Conservation (phyloP, 2,113 vertebrate genomes). For the Pygoscelis adeliae region DNA sequence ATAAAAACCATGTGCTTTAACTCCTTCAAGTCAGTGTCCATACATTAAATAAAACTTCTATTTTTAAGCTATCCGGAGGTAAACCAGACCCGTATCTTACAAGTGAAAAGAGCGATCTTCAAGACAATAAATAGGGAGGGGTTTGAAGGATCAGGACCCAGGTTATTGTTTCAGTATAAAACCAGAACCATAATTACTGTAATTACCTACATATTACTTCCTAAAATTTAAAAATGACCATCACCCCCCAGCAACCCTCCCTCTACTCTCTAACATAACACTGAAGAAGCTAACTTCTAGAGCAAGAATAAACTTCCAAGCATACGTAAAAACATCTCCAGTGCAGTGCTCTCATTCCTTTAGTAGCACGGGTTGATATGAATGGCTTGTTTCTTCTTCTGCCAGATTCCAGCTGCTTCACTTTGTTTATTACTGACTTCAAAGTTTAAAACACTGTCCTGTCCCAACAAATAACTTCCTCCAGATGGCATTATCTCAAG, state of each 20-base stretch:
- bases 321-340: constrained; percentile 65
- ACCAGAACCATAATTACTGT: background rate
- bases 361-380: constrained; percentile 56
- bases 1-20: constrained; percentile 23
- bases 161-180: background rate
- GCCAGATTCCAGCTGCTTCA: constrained; percentile 78
- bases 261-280: constrained; percentile 29
- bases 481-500: constrained; percentile 69
- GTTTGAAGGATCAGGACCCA: background rate
- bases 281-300: constrained; percentile 30
- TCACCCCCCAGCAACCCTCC: background rate
- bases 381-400: constrained; percentile 73
- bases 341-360: constrained; percentile 31
- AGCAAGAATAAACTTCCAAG: constrained; percentile 57
- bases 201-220: constrained; percentile 1
- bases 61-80: background rate
- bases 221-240: background rate
- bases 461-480: constrained; percentile 75
- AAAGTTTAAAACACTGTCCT: constrained; percentile 74
- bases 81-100: background rate
- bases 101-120: background rate
- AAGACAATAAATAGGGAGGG: background rate
- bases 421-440: constrained; percentile 78
- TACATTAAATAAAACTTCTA: background rate
- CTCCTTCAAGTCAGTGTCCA: background rate